A percentile compares a stretch with the other conserved stretches of the same genome.
Conservation (phyloP, 2,888 invertebrate genomes). For the Cactoblastis cactorum region DNA sequence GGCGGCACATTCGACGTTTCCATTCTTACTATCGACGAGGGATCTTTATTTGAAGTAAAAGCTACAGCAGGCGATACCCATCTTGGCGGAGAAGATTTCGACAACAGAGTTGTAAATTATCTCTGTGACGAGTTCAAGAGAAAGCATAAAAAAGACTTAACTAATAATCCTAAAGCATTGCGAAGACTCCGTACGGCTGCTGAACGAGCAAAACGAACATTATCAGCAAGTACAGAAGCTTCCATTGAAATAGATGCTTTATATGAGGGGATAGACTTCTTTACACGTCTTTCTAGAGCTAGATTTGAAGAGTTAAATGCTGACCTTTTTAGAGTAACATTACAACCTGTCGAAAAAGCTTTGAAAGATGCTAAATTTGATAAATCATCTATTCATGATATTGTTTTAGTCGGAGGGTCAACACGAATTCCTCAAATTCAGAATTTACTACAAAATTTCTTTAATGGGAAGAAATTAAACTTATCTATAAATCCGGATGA, state of each 20-base stretch:
- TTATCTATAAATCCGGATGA: conserved; percentile 89
- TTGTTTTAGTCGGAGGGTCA: conserved; percentile 90
- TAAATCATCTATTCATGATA: conserved; percentile 85
- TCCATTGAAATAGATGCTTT: conserved; percentile 87
- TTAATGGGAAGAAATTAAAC: conserved; percentile 85
- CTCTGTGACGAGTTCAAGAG: conserved; percentile 85
- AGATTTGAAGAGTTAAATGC: conserved; percentile 87
- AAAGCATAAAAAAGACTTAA: conserved; percentile 84
- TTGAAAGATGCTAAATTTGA: conserved; percentile 88
- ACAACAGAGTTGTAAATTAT: conserved; percentile 82
- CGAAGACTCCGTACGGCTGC: conserved; percentile 86
- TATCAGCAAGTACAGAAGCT: conserved; percentile 87
- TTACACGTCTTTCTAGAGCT: conserved; percentile 84
- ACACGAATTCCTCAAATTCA: conserved; percentile 90
- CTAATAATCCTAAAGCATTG: conserved; percentile 81
- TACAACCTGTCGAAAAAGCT: conserved; percentile 88
- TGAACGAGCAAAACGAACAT: conserved; percentile 86
- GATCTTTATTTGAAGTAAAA: conserved; percentile 87
- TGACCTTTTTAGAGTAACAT: conserved; percentile 84
- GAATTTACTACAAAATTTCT: conserved; percentile 85
- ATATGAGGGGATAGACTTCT: conserved; percentile 84
- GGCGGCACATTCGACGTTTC: conserved; percentile 90
- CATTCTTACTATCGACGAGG: conserved; percentile 88
- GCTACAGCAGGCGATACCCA: conserved; percentile 92
- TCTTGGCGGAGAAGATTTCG: conserved; percentile 87